A percentile compares a stretch with the other conserved stretches of the same genome.
Conservation (phyloP, 2,797 vertebrate species). For the Danio tinwini region DNA sequence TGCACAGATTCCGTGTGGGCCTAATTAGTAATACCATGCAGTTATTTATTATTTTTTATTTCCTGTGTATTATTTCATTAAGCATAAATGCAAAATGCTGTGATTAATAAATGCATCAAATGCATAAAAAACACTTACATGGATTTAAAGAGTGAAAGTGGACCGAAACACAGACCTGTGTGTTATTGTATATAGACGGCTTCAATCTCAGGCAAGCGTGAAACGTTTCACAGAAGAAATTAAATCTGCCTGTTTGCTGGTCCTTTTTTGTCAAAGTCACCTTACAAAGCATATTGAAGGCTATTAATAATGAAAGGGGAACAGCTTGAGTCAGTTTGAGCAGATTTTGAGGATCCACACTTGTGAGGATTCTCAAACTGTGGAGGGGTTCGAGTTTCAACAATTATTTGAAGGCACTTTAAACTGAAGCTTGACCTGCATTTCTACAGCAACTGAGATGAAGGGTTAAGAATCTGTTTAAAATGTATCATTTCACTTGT, state of each 20-base stretch:
- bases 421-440: slow-evolving; percentile 27
- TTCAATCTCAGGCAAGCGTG: slow-evolving; percentile 2
- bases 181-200: not conserved
- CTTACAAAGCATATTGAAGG: slow-evolving; percentile 33
- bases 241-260: slow-evolving; percentile 25
- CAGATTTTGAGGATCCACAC: slow-evolving; percentile 6
- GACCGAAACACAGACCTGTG: not conserved
- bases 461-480: not conserved
- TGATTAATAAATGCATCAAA: too few relatives aligned
- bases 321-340: slow-evolving; percentile 15
- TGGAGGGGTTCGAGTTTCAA: not conserved
- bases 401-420: slow-evolving; percentile 28
- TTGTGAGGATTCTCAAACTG: slow-evolving; percentile 17
- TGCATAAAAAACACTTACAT: not conserved
- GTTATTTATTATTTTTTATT: not conserved
- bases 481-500: not conserved
- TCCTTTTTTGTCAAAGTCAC: slow-evolving; percentile 29
- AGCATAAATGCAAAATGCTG: not conserved
- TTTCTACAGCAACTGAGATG: slow-evolving; percentile 6
- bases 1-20: too few relatives aligned
- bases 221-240: slow-evolving; percentile 6
- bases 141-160: not conserved
- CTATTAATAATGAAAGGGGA: slow-evolving; percentile 36
- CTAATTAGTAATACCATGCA: too few relatives aligned
- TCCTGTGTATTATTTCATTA: not conserved